Evolutionary conservation across 2,797 vertebrate genomes (phyloP), one percentile per base, ranked within the genome.

Genomic region (Pagetopsis macropterus): DNA sequence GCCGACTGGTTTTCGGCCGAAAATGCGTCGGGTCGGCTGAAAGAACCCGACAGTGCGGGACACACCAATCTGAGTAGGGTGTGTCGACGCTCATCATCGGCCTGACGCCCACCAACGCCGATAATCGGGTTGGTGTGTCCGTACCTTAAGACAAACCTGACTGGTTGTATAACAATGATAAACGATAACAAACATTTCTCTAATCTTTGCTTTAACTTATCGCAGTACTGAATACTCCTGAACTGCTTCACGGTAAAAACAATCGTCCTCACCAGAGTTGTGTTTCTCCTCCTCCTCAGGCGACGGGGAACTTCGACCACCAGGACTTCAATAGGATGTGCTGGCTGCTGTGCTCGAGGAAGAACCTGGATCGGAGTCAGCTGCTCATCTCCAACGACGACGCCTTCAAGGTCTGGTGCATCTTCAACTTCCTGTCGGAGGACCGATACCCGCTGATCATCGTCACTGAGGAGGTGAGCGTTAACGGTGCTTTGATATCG

Each of bases 341-440:
- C 92, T 99, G 98, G 98, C 97, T 96, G 5, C 84, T 99, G 45
- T 96, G 96, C 90, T 96, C 90, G 71, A 96, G 96, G 85, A 99
- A 99, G 92, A 98, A 99, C 82, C 93, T 99, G 72, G 93, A 93
- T 9, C 95, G 91, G 67, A 95, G 27, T 49, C 90, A 94, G 27
- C 87, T 97, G 69, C 86, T 96, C 72, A 96, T 99, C 84, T 92
- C 90, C 0, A 95, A 97, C 41, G 96, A 98, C 14, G 97, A 98
- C 19, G 95, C 96, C 60, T 99, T 98, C 92, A 98, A 97, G 94
- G 93, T 97, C 66, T 99, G 98, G 98, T 96, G 97, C 91, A 96
- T 98, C 84, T 99, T 99, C 91, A 99, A 99, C 94, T 99, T 99
- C 93, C 93, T 99, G 85, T 97, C 97, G 0, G 98, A 99, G 87